Evolutionary conservation across 2,797 vertebrate species (phyloP).

Genomic region (Crenichthys baileyi): DNA sequence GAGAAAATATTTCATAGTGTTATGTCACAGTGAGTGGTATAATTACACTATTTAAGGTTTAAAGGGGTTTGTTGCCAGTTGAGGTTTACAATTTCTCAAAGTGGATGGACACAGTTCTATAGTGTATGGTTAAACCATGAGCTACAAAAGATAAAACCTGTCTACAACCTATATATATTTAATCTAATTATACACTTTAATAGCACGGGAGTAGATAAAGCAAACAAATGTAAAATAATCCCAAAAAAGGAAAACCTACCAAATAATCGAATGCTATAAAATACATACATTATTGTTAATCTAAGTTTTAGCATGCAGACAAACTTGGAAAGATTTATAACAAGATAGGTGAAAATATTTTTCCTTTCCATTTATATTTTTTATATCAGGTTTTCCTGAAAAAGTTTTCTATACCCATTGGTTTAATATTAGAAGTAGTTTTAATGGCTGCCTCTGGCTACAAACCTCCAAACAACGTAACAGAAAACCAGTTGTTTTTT

Average conservation of each 20-base stretch:
- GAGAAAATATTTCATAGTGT: not conserved
- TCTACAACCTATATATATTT: no score
- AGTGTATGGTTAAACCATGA: not conserved
- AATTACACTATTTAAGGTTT: not conserved
- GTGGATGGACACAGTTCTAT: not conserved
- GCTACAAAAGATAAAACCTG: not conserved
- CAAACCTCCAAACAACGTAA: not conserved
- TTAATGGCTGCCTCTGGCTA: not conserved
- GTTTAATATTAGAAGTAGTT: not conserved
- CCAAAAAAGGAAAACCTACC: not conserved
- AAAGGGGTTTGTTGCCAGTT: not conserved
- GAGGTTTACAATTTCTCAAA: not conserved
- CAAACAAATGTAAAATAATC: not conserved
- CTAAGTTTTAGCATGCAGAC: not conserved
- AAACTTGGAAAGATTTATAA: not conserved
- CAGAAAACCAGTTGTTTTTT: conserved; percentile 3
- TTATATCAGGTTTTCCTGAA: not conserved
- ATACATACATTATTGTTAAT: not conserved
- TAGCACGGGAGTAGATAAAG: not conserved
- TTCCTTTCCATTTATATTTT: not conserved
- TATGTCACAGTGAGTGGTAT: not conserved
- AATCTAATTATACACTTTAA: not conserved
- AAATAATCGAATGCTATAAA: not conserved
- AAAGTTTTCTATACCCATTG: not conserved
- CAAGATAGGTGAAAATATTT: not conserved